Conservation (phyloP, 2,113 vertebrate genomes). For the Scartelaos histophorus region DNA sequence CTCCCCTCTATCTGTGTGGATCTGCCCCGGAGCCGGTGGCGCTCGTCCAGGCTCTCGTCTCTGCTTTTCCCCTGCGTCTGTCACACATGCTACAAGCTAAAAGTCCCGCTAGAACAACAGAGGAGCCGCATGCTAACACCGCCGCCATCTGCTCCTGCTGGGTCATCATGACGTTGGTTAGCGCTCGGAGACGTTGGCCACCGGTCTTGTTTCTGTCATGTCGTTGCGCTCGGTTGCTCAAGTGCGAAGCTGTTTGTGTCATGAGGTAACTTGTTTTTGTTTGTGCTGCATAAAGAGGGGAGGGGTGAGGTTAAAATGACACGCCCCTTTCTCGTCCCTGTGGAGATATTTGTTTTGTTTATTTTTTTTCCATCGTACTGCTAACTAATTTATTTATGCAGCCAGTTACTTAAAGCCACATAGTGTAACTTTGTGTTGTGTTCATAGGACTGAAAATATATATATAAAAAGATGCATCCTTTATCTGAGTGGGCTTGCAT, state of each 20-base stretch:
- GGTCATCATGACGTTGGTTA: conserved; percentile 57
- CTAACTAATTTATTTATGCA: no score
- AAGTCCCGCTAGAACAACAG: conserved; percentile 40
- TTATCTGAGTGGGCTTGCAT: no score
- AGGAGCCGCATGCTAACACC: conserved; percentile 12
- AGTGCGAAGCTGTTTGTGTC: background rate
- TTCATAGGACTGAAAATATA: no score
- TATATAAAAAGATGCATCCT: no score
- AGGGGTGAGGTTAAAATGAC: no score
- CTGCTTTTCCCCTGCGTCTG: conserved; percentile 39
- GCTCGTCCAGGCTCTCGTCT: background rate
- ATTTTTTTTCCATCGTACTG: no score
- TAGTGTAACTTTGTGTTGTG: no score
- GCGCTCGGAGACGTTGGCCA: conserved; percentile 51
- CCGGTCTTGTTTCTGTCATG: conserved; percentile 34
- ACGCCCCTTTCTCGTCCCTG: no score
- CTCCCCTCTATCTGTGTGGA: background rate
- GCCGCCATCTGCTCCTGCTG: conserved; percentile 58
- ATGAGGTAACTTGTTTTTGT: background rate
- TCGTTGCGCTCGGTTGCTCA: background rate
- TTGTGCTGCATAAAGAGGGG: background rate
- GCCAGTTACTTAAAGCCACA: no score
- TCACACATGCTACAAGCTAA: conserved; percentile 57
- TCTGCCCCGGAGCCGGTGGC: background rate
- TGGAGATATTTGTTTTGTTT: no score